Evolutionary conservation across 2,888 invertebrate species (phyloP).

Genomic region (Oegoconia quadripuncta): DNA sequence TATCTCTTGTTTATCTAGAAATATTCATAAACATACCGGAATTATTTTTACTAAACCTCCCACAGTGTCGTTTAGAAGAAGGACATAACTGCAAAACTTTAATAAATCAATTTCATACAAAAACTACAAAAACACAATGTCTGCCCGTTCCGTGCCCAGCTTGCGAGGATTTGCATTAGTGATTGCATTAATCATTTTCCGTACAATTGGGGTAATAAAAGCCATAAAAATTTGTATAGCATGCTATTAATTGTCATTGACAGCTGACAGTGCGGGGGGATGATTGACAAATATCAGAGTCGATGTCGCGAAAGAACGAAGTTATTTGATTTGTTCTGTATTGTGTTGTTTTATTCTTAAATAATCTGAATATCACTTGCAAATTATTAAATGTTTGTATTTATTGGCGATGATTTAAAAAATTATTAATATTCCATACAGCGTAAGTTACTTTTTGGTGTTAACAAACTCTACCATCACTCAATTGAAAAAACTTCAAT

Average conservation of each 20-base stretch:
- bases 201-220: conserved; percentile 69
- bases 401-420: too few relatives aligned
- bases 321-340: conserved; percentile 34
- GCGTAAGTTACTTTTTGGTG: too few relatives aligned
- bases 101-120: conserved; percentile 69
- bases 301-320: conserved; percentile 36
- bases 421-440: too few relatives aligned
- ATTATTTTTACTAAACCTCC: conserved; percentile 41
- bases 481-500: too few relatives aligned
- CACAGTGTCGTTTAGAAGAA: conserved; percentile 44
- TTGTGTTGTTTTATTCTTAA: conserved; percentile 30
- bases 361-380: conserved; percentile 47
- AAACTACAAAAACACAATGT: conserved; percentile 57
- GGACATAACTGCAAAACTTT: conserved; percentile 44
- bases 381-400: too few relatives aligned
- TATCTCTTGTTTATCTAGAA: too few relatives aligned
- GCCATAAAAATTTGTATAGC: conserved; percentile 73
- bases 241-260: conserved; percentile 77
- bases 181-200: conserved; percentile 75
- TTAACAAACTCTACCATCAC: too few relatives aligned
- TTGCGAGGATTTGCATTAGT: conserved; percentile 74
- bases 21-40: too few relatives aligned
- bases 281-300: conserved; percentile 76
- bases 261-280: conserved; percentile 56
- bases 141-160: conserved; percentile 50